Base-by-base conservation (phyloP, 2,888 invertebrate genomes). In the Petrolisthes cinctipes region DNA sequence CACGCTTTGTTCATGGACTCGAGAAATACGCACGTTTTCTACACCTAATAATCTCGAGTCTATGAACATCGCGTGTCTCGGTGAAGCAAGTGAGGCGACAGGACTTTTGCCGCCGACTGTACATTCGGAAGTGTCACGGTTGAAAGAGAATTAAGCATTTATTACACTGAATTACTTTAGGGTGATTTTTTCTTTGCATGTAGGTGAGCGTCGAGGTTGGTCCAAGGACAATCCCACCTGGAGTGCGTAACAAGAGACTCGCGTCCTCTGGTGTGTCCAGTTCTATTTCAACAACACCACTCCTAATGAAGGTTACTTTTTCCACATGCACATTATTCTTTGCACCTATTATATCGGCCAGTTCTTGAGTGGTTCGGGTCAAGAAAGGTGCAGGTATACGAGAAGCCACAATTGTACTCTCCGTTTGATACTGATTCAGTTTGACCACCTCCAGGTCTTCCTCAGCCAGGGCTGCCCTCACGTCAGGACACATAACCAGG, bases 251-350 rank as follows among this genome's bases (percentile, higher is more conserved):
- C 51, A 82, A 7, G 14, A 51, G 61, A 17, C 37, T 66, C 11
- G 81, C 81, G 17, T 82, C 81, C 23, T 82, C 81, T 1, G 66
- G 61, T 51, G 81, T 51, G 68, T 82, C 66, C 4, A 82, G 53
- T 14, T 82, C 81, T 5, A 82, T 82, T 23, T 66, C 61, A 37
- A 82, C 23, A 1, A 14, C 17, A 6, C 53, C 81, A 5, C 53
- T 0, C 11, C 81, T 23, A 6, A 51, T 61, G 66, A 61, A 66
- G 51, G 23, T 66, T 14, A 82, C 68, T 37, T 66, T 51, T 6
- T 51, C 11, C 4, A 82, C 66, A 14, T 37, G 11, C 17, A 68
- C 81, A 51, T 51, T 66, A 66, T 82, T 82, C 51, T 51, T 66
- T 14, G 14, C 9, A 17, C 37, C 37, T 66, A 82, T 82, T 9